Percentiles rank a stretch among this genome's conserved stretches.
Conservation (phyloP, 2,888 invertebrate genomes). For the Dione juno region DNA sequence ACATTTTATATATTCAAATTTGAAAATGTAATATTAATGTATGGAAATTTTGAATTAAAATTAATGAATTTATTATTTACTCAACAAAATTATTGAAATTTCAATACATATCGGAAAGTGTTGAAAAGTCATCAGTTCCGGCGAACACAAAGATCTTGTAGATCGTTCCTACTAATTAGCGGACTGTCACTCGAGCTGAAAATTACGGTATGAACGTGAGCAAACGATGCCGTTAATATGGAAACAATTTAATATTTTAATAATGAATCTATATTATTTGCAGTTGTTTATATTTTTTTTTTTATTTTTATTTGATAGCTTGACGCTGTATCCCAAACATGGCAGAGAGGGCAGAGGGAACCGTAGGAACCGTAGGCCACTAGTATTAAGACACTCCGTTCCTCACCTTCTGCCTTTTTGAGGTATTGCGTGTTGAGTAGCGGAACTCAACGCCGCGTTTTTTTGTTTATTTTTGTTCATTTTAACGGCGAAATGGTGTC, state of each 20-base stretch:
- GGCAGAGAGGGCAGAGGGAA: not conserved
- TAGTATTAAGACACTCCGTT: not conserved
- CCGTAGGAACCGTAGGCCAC: too few relatives aligned
- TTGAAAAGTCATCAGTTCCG: constrained; percentile 9
- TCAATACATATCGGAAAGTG: not conserved
- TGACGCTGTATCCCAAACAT: not conserved
- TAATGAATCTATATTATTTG: not conserved
- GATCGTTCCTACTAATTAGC: constrained; percentile 14
- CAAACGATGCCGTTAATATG: constrained; percentile 8
- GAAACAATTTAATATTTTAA: constrained; percentile 8
- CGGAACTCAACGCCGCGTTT: not conserved
- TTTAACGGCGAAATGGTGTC: too few relatives aligned
- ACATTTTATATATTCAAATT: too few relatives aligned
- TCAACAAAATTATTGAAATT: not conserved
- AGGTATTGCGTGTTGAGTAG: not conserved
- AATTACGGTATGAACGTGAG: constrained; percentile 13
- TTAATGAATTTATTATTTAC: too few relatives aligned
- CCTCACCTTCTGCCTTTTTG: not conserved
- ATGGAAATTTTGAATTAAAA: too few relatives aligned
- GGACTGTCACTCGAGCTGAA: constrained; percentile 7
- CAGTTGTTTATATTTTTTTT: not conserved
- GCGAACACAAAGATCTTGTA: constrained; percentile 13
- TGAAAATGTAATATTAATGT: too few relatives aligned
- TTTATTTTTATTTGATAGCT: not conserved
- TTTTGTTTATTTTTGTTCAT: too few relatives aligned